Percentiles rank a stretch among this genome's conserved stretches.
phyloP scores from a whole-genome alignment of 2,888 invertebrate species.

The Drosophila neonasuta region DNA sequence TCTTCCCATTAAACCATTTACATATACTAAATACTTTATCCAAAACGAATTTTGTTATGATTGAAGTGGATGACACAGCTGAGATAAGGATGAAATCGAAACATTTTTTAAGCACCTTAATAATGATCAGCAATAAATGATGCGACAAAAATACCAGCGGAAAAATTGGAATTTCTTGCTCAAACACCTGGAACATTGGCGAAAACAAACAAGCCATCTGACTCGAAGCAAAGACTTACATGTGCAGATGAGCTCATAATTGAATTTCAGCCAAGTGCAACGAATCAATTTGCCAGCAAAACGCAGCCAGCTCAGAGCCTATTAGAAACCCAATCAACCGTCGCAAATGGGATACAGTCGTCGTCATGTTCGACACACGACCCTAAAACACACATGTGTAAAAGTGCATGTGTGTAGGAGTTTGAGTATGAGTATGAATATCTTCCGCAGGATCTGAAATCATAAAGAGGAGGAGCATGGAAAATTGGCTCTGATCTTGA shows the following conservation, averaged over 20 bases:
- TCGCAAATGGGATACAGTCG: constrained; percentile 62
- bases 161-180: constrained; percentile 78
- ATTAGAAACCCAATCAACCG: constrained; percentile 69
- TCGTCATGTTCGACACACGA: constrained; percentile 11
- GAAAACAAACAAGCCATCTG: constrained; percentile 54
- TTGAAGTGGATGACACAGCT: not conserved
- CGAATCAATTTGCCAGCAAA: constrained; percentile 72
- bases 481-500: constrained; percentile 47
- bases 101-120: not conserved
- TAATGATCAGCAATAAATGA: constrained; percentile 37
- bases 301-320: constrained; percentile 49
- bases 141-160: constrained; percentile 67
- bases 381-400: not conserved
- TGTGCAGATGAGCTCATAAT: constrained; percentile 52
- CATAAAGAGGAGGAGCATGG: constrained; percentile 57
- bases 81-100: not conserved
- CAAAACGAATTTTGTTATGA: not conserved
- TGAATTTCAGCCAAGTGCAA: constrained; percentile 74
- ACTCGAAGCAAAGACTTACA: constrained; percentile 5
- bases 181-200: constrained; percentile 79
- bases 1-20: no score
- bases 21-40: not conserved
- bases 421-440: constrained; percentile 1
- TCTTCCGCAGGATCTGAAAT: constrained; percentile 10
- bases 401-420: constrained; percentile 5